These are phyloP conservation scores for Mareca penelope DNA, from an alignment of 2,797 vertebrate species.

Conservation along the genomic window DNA sequence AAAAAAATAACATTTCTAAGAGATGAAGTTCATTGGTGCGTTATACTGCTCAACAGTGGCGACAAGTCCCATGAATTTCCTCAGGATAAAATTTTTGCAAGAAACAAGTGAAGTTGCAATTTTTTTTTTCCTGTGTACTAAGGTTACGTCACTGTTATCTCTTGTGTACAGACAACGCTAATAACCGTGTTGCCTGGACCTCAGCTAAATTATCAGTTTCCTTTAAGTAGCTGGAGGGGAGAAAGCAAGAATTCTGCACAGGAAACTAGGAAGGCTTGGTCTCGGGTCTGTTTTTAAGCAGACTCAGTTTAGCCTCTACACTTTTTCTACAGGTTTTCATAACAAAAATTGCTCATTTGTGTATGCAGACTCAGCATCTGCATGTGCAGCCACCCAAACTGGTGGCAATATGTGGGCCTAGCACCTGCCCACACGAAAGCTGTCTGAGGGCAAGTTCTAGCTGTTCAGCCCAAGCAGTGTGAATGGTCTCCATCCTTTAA, in stretches of 20 bases:
- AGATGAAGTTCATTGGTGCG: neutral
- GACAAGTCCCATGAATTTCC: neutral
- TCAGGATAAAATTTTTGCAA: neutral
- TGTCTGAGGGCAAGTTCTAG: neutral
- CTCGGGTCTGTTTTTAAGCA: neutral
- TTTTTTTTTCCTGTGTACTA: neutral
- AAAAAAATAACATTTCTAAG: neutral
- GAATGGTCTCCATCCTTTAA: neutral
- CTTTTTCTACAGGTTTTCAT: neutral
- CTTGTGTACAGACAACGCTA: conserved; percentile 42
- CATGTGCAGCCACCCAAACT: neutral
- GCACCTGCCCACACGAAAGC: neutral
- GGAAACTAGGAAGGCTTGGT: neutral
- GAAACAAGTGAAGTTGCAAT: neutral
- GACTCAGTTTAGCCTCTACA: neutral
- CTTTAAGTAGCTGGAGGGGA: neutral
- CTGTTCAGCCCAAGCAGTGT: neutral
- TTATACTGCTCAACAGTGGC: neutral
- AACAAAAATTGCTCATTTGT: neutral
- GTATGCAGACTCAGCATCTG: neutral
- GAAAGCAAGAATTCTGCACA: neutral
- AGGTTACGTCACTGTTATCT: conserved; percentile 51
- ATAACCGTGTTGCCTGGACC: neutral
- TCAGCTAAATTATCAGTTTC: conserved; percentile 7
- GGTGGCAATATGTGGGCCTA: neutral